These are phyloP conservation scores for Urocyon cinereoargenteus DNA, from an alignment of 2,797 vertebrate genomes.

Conservation along the genomic window DNA sequence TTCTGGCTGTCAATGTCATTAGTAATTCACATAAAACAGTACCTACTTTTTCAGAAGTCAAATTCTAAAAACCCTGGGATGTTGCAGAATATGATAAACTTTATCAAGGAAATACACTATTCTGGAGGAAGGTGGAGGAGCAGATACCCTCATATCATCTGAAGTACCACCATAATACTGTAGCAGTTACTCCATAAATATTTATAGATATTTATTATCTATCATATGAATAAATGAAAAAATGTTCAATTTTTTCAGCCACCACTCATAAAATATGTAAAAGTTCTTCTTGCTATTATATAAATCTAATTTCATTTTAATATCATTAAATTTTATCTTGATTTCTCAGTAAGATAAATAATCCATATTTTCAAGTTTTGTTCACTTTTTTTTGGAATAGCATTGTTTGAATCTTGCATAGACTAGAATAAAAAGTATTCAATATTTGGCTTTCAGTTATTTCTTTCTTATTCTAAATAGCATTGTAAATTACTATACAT, in stretches of 20 bases:
- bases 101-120: neutral
- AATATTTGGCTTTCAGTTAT: neutral
- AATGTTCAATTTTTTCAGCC: neutral
- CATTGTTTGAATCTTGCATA: neutral
- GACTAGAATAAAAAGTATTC: neutral
- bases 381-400: conserved; percentile 31
- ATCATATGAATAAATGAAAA: neutral
- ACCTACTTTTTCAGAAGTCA: conserved; percentile 9
- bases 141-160: neutral
- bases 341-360: neutral
- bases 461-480: conserved; percentile 31
- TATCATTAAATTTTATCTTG: neutral
- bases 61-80: neutral
- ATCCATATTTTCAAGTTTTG: neutral
- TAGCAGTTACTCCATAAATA: neutral
- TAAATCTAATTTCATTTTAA: neutral
- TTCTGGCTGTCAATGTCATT: neutral
- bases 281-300: conserved; percentile 8
- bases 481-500: neutral
- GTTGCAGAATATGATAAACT: neutral
- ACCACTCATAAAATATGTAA: neutral
- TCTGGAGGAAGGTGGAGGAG: neutral
- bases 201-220: neutral
- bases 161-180: neutral
- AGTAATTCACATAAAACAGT: neutral